These are phyloP conservation scores for Otus sunia DNA, from an alignment of 2,113 vertebrate genomes.

Conservation along the genomic window DNA sequence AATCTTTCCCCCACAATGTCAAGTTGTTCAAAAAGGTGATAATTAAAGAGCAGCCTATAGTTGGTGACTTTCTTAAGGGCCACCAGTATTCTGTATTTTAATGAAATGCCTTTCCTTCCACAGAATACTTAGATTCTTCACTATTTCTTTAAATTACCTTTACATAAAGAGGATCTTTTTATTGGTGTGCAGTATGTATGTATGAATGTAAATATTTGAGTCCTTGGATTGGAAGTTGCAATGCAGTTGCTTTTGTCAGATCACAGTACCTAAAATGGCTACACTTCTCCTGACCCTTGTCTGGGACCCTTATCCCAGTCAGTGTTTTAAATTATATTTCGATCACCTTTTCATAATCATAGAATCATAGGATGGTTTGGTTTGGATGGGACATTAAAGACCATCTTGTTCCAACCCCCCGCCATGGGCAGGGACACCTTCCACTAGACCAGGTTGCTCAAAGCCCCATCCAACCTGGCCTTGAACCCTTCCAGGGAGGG, in stretches of 20 bases:
- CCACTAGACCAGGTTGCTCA: no score
- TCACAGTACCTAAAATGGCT: not conserved
- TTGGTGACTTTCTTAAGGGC: not conserved
- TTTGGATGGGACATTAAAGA: no score
- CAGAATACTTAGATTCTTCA: not conserved
- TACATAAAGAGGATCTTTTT: not conserved
- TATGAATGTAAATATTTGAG: conserved; percentile 62
- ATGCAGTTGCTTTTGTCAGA: not conserved
- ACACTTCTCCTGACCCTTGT: not conserved
- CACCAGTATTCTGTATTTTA: not conserved
- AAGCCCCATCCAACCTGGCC: no score
- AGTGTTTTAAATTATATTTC: not conserved
- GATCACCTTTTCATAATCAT: not conserved
- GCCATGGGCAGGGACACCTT: no score
- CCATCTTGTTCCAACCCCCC: no score
- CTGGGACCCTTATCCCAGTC: not conserved
- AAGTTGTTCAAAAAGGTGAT: not conserved
- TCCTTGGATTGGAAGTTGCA: conserved; percentile 32
- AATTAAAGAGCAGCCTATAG: not conserved
- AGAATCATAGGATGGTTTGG: no score
- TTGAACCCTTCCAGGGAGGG: no score
- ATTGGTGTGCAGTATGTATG: not conserved
- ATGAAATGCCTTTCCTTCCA: conserved; percentile 11
- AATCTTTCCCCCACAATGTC: not conserved
- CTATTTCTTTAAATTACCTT: not conserved